Evolutionary conservation across 2,888 invertebrate genomes (phyloP), one percentile per base, ranked within the genome.

Genomic region (Hydriomena furcata): DNA sequence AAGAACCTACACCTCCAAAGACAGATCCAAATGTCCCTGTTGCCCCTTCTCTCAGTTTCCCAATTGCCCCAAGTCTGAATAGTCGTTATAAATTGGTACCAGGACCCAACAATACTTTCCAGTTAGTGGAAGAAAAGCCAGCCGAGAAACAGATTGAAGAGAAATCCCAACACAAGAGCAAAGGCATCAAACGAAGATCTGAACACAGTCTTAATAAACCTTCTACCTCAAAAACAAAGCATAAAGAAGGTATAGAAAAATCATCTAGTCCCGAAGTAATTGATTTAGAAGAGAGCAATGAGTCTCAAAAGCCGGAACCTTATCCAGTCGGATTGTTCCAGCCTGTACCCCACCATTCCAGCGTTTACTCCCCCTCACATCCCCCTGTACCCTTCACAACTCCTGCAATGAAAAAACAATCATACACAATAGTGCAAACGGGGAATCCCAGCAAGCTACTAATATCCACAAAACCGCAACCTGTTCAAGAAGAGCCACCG

Each of bases 271-370:
- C 61, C 5, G 72, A 71, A 48, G 45, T 73, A 1, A 70, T 73
- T 41, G 61, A 74, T 52, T 40, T 71, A 34, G 79, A 74, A 7
- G 61, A 66, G 2, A 36, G 48, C 0, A 35, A 32, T 41, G 35
- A 53, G 31, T 27, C 35, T 23, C 54, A 50, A 24, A 52, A 47
- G 8, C 13, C 48, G 7, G 52, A 77, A 38, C 90, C 89, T 8
- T 90, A 90, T 57, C 89, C 89, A 12, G 89, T 90, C 1, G 87
- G 89, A 2, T 64, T 90, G 27, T 86, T 90, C 52, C 81, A 83
- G 65, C 82, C 84, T 3, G 58, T 79, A 20, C 61, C 74, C 3
- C 76, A 75, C 52, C 62, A 73, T 42, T 63, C 74, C 1, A 62
- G 58, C 34, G 50, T 63, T 1, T 65, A 57, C 30, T 47, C 68